Percentiles rank a stretch among this genome's conserved stretches.
These are phyloP conservation scores for Oreochromis aureus DNA, from an alignment of 2,113 vertebrate genomes.

Conservation along the genomic window DNA sequence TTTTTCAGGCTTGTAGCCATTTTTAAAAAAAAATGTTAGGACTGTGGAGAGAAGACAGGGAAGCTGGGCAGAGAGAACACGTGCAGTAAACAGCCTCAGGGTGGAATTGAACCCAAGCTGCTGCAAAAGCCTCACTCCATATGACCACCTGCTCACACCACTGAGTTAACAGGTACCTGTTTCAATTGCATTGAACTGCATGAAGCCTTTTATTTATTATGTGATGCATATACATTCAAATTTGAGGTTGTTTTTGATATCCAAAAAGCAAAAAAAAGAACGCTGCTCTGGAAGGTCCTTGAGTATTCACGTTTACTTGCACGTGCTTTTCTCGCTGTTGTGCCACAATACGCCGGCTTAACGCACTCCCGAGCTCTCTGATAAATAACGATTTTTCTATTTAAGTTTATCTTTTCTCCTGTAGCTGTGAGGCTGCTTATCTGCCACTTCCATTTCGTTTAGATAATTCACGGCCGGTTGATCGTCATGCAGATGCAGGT, in stretches of 20 bases:
- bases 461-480: slow-evolving; percentile 18
- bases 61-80: background rate
- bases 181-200: background rate
- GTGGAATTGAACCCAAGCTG: background rate
- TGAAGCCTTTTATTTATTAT: background rate
- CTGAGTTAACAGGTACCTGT: background rate
- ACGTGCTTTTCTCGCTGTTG: background rate
- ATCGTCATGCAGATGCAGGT: slow-evolving; percentile 4
- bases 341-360: background rate
- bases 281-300: background rate
- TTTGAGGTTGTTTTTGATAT: background rate
- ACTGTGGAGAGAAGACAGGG: background rate
- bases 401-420: slow-evolving; percentile 19
- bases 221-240: background rate
- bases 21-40: background rate
- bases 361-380: background rate
- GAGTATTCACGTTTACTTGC: background rate
- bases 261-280: background rate
- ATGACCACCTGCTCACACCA: background rate
- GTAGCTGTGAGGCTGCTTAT: slow-evolving; percentile 16
- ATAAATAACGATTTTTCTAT: slow-evolving; percentile 39
- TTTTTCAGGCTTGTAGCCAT: background rate
- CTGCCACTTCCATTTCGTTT: slow-evolving; percentile 21
- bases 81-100: background rate
- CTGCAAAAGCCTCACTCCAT: background rate